Evolutionary conservation across 2,113 vertebrate species (phyloP).

Genomic region (Arothron firmamentum): DNA sequence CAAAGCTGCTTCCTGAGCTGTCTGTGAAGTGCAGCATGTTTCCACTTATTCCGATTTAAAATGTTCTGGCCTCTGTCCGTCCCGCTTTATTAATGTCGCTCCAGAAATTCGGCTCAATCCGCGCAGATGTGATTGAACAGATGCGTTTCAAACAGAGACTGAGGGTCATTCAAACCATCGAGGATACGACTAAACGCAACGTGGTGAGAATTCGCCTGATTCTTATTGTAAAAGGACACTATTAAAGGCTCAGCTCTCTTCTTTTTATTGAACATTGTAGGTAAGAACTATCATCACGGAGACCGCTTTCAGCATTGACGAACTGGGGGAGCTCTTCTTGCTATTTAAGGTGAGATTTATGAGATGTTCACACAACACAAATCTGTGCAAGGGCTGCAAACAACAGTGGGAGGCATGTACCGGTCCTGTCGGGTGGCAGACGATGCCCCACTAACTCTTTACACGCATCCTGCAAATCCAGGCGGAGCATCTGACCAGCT

Average conservation of each 20-base stretch:
- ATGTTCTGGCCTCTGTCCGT: neutral
- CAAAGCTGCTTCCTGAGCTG: too few species aligned
- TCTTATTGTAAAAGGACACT: neutral
- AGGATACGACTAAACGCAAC: slow-evolving; percentile 96
- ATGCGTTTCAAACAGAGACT: slow-evolving; percentile 98
- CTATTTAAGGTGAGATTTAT: slow-evolving; percentile 91
- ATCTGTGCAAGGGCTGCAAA: too few species aligned
- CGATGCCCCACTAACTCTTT: too few species aligned
- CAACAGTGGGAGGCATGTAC: too few species aligned
- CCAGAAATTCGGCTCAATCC: slow-evolving; percentile 95
- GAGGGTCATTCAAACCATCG: slow-evolving; percentile 95
- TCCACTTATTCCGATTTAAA: too few species aligned
- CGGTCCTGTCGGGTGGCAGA: too few species aligned
- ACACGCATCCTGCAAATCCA: slow-evolving; percentile 42
- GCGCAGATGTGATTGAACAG: slow-evolving; percentile 94
- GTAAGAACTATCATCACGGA: slow-evolving; percentile 95
- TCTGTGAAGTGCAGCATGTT: neutral
- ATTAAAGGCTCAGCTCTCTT: neutral
- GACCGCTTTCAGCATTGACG: slow-evolving; percentile 90
- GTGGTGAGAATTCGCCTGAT: slow-evolving; percentile 77
- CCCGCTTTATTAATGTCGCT: slow-evolving; percentile 1
- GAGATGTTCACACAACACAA: too few species aligned
- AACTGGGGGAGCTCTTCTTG: slow-evolving; percentile 91
- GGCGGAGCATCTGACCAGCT: slow-evolving; percentile 96
- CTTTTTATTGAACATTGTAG: slow-evolving; percentile 59